These are phyloP conservation scores for Mallotus villosus DNA, from an alignment of 2,797 vertebrate genomes.

Conservation along the genomic window DNA sequence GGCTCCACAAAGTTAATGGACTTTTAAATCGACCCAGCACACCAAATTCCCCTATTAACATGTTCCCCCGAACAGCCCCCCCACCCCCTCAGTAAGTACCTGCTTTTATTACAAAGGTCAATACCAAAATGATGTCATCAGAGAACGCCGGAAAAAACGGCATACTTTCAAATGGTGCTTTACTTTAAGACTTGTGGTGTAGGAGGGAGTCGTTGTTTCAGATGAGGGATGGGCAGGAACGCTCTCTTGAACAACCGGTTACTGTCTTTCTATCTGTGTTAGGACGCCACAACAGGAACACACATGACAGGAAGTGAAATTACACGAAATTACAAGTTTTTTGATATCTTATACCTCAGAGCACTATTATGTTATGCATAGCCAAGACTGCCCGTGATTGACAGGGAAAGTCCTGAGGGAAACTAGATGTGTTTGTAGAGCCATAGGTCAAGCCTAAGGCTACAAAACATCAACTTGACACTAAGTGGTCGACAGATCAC, in stretches of 20 bases:
- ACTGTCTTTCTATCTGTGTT: neutral
- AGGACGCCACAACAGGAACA: no score
- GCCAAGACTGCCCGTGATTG: constrained; percentile 2
- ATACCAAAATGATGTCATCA: constrained; percentile 80
- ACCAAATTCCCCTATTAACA: constrained; percentile 83
- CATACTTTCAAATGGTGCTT: no score
- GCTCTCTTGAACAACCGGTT: constrained; percentile 3
- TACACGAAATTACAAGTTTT: no score
- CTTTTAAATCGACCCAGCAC: constrained; percentile 83
- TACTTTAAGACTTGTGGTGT: neutral
- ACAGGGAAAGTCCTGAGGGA: constrained; percentile 19
- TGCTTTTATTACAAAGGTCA: constrained; percentile 80
- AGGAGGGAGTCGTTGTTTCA: constrained; percentile 9
- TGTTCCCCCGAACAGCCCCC: constrained; percentile 66
- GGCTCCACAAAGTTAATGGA: constrained; percentile 83
- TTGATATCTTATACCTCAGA: no score
- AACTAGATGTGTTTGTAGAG: constrained; percentile 27
- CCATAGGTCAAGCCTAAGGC: constrained; percentile 44
- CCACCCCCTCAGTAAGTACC: constrained; percentile 39
- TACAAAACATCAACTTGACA: constrained; percentile 42
- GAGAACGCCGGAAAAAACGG: constrained; percentile 51
- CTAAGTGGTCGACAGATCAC: constrained; percentile 20
- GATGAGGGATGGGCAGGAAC: constrained; percentile 38
- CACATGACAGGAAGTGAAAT: no score
- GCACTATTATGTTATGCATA: no score